phyloP scores from a whole-genome alignment of 2,797 vertebrate genomes.

The Bradypodion pumilum region DNA sequence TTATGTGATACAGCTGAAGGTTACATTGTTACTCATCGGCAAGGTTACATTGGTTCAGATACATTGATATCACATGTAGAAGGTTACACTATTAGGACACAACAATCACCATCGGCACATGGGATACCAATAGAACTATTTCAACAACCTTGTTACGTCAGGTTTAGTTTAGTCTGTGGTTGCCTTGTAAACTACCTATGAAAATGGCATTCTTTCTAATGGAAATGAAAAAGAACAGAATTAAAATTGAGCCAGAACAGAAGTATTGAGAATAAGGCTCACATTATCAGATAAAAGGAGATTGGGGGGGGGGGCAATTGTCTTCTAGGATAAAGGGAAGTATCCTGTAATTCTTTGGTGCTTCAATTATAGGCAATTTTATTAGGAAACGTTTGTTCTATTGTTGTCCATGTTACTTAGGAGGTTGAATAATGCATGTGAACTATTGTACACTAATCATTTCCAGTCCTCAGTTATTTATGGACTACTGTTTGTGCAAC shows the following conservation, averaged over 20 bases:
- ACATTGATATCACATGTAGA: too few relatives aligned
- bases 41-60: too few relatives aligned
- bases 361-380: conserved; percentile 53
- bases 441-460: conserved; percentile 40
- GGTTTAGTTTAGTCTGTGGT: background rate
- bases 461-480: conserved; percentile 48
- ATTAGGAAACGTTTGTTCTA: conserved; percentile 53
- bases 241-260: fast-evolving
- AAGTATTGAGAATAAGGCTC: background rate
- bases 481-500: conserved; percentile 39
- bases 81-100: too few relatives aligned
- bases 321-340: conserved; percentile 46
- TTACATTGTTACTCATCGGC: too few relatives aligned
- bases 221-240: background rate
- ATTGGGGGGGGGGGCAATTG: conserved; percentile 42
- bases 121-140: too few relatives aligned
- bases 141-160: background rate
- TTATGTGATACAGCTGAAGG: too few relatives aligned
- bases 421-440: conserved; percentile 46
- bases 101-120: too few relatives aligned
- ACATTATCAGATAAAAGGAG: conserved; percentile 10
- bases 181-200: background rate
- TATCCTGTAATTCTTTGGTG: conserved; percentile 38
- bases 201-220: background rate
- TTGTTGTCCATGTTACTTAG: conserved; percentile 49